These are phyloP conservation scores for Rapana venosa DNA, from an alignment of 2,888 invertebrate species.

Conservation along the genomic window DNA sequence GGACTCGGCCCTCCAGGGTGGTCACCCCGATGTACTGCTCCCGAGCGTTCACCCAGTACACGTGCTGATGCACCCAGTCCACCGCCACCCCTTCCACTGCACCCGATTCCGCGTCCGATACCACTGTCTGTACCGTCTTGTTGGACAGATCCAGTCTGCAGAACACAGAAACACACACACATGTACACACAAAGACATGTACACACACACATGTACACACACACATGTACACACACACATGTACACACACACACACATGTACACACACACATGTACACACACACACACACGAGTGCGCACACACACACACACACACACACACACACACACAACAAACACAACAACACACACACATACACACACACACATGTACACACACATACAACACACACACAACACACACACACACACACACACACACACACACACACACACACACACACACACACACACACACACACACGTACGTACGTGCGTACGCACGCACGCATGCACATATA, in stretches of 20 bases:
- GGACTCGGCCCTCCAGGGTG: constrained; percentile 92
- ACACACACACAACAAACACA: background rate
- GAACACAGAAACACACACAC: background rate
- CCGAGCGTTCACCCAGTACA: constrained; percentile 92
- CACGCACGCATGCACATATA: background rate
- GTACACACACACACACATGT: constrained; percentile 43
- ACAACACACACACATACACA: background rate
- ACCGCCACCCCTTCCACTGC: constrained; percentile 97
- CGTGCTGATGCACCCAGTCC: constrained; percentile 98
- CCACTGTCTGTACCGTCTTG: constrained; percentile 44
- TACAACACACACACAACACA: background rate
- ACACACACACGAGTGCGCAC: background rate
- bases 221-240: background rate
- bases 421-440: too few species aligned
- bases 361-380: background rate
- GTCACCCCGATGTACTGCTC: constrained; percentile 94
- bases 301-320: background rate
- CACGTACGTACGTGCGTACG: constrained; percentile 40
- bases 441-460: background rate
- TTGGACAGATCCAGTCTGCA: constrained; percentile 91
- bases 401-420: too few species aligned
- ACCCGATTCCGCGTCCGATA: constrained; percentile 81
- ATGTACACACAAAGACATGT: too few species aligned
- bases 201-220: too few species aligned
- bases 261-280: background rate